Conservation (phyloP, 2,888 invertebrate genomes). For the Escarpia spicata region DNA sequence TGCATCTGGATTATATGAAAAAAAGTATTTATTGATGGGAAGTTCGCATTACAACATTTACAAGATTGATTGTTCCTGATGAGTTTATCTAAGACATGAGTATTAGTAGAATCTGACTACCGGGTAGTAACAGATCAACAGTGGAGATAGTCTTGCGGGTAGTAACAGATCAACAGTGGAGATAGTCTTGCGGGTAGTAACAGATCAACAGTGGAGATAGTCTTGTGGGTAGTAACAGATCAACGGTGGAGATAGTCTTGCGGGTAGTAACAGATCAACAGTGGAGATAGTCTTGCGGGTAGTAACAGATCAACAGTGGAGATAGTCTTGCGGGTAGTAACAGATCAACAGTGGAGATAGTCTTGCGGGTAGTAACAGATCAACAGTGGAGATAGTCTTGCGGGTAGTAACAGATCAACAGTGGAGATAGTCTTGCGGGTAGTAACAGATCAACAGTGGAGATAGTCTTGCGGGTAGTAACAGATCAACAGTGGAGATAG, state of each 20-base stretch:
- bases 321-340: background rate
- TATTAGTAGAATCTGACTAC: background rate
- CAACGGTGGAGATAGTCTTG: background rate
- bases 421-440: background rate
- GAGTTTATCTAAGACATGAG: background rate
- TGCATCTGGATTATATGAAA: background rate
- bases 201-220: background rate
- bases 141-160: background rate
- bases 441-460: constrained; percentile 6
- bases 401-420: constrained; percentile 17
- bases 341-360: background rate
- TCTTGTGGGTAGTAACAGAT: constrained; percentile 5
- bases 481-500: background rate
- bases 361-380: constrained; percentile 6
- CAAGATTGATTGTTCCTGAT: background rate
- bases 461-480: background rate
- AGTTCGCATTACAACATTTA: background rate
- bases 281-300: background rate
- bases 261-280: constrained; percentile 17
- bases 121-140: constrained; percentile 18
- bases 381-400: background rate
- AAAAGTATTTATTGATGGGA: background rate
- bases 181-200: background rate
- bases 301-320: constrained; percentile 6
- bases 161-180: constrained; percentile 6